Evolutionary conservation across 2,797 vertebrate species (phyloP), one percentile per base, ranked within the genome.

Genomic region (Neosalanx taihuensis): DNA sequence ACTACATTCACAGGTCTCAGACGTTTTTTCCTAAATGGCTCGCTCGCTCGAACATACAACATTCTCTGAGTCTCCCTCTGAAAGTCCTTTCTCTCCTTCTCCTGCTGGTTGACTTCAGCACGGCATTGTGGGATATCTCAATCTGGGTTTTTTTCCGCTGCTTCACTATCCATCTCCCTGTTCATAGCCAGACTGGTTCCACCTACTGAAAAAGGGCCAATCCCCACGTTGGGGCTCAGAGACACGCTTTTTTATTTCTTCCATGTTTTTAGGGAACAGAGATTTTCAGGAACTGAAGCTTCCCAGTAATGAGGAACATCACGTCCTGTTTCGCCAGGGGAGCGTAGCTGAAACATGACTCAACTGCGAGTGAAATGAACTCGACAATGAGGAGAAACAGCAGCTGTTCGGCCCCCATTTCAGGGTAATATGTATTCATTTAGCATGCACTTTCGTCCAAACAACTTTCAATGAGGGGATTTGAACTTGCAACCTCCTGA

Each of bases 51-150:
- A 20, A 26, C 23, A 46, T 72, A 64, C 57, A 23, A 61, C 18
- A 41, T 63, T 64, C 41, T 53, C 53, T 59, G 49, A 69, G 64
- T 26, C 35, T 72, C 64, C 51, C 41, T 46, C 69, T 60, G 29
- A 31, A 13, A 60, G 69, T 15, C 18, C 71, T 61, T 59, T 56
- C 20, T 71, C 69, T 30, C 59, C 53, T 49, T 66, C 33, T 26
- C 1, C 35, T 63, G 37, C 64, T 72, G 69, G 71, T 72, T 84
- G 80, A 82, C 70, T 82, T 69, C 57, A 81, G 81, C 75, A 49
- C n/a, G 76, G 74, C 70, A 17, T 75, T 72, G 62, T 79, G 72
- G 66, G 60, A 71, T 70, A 72, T 59, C 65, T 64, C 76, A 37
- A 72, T 71, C 58, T 56, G 76, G 57, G 35, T 76, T n/a, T 33